Base-by-base conservation (phyloP, 2,113 vertebrate genomes). In the Centrocercus urophasianus region DNA sequence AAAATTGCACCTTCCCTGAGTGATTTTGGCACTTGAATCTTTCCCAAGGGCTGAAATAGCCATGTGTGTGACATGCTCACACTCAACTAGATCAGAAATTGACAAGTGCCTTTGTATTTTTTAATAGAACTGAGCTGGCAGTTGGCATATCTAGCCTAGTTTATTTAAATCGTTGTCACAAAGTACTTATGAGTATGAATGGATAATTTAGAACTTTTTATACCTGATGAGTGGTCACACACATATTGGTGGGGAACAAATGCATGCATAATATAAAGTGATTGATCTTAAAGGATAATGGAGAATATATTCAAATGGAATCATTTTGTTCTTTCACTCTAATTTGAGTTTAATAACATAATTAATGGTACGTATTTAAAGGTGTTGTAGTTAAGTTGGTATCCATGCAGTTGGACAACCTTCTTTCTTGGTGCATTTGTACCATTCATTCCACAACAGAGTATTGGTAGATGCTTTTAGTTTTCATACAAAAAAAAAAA, bases 41-140 rank as follows among this genome's bases (percentile, higher is more conserved):
- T 89, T 90, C 88, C 71, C 34, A 54, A 57, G 12, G 50, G 57
- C 36, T 94, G 76, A 67, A 93, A 83, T 48, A 90, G 30, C n/a
- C 63, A n/a, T 0, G 2, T 5, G 2, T 1, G 2, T 14, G 27
- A 43, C 40, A 63, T 19, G 50, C 32, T 19, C 2, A 21, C 71
- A 71, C 42, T 74, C 60, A 60, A 19, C 54, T 20, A 5, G 22
- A 73, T 56, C 32, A 83, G 76, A 86, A 92, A 81, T 13, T 5
- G 27, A 43, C 13, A 89, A 66, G 76, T 74, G 45, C 7, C 27
- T 91, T 76, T 36, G 50, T 43, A 38, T 47, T 81, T 84, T 84
- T 40, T 64, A 7, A 57, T 57, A 36, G 45, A 90, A 77, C 19
- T 80, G 67, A 73, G 28, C 21, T 57, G 28, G 6, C 10, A 27